Base-by-base conservation (phyloP, 2,888 invertebrate genomes). In the Xanthia togata region DNA sequence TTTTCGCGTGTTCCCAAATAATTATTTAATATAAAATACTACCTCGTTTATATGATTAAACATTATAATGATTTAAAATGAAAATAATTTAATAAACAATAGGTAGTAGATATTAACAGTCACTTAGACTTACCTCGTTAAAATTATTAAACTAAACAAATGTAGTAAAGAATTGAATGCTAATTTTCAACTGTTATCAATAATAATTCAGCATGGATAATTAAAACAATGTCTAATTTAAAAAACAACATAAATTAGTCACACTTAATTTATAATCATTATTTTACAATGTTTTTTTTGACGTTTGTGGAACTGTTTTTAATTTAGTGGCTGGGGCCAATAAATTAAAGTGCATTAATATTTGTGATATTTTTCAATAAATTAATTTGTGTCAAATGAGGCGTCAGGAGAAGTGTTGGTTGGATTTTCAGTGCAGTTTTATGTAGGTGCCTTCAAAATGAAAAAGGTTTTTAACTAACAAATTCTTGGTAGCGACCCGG, bases 151-250 rank as follows among this genome's bases (percentile, higher is more conserved):
- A 41, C 6, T 5, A 5, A 64, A 50, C 5, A 59, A 41, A 41
- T n/a, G 12, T 20, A 17, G 6, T 65, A 4, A 60, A n/a, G 9
- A 6, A 50, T 59, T 65, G 11, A 31, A 59, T 60, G 26, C 5
- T 4, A 60, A 26, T 67, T 74, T 55, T 26, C 14, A 26, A 11
- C 3, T 35, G 31, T 35, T 78, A 71, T 59, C 35, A 47, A 11
- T 14, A 60, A 65, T 68, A 6, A 63, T 20, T 47, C 1, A 62
- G 20, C 20, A 38, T 1, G 14, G 2, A 38, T 62, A 64, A 74
- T 72, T 72, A 59, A 72, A 72, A 26, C 44, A 31, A 14, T 79
- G 57, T 59, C 20, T 75, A 62, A 82, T 83, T 83, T 26, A 17
- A 11, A 53, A 69, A 55, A 79, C 65, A 83, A 38, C 35, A 11